Conservation (phyloP, 2,113 vertebrate species). For the Taurulus bubalis region DNA sequence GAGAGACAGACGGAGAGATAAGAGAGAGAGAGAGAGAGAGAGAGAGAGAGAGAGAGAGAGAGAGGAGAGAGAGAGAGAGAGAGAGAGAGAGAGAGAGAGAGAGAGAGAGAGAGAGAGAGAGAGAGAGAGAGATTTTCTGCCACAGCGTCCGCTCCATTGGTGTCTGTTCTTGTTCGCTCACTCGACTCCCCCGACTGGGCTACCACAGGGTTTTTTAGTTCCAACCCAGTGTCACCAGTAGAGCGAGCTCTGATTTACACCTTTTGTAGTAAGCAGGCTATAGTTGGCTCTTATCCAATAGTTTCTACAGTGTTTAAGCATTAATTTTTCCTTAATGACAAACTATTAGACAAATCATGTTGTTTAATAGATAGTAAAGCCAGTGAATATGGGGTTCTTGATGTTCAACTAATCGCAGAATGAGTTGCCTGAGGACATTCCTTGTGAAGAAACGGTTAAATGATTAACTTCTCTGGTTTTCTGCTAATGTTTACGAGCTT, state of each 20-base stretch:
- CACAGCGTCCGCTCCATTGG: conserved; percentile 5
- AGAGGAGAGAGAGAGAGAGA: too few species aligned
- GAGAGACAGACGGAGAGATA: too few species aligned
- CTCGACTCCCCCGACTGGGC: not conserved
- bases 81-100: not conserved
- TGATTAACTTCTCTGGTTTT: conserved; percentile 17
- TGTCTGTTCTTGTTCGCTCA: conserved; percentile 19
- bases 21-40: too few species aligned
- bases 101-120: not conserved
- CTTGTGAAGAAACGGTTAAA: conserved; percentile 3
- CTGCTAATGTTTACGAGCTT: conserved; percentile 40
- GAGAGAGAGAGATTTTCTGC: not conserved
- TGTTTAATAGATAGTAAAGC: not conserved
- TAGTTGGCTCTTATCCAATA: too few species aligned
- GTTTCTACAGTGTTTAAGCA: not conserved
- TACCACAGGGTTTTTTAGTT: not conserved
- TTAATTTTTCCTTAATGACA: not conserved
- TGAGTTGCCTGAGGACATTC: not conserved
- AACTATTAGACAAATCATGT: too few species aligned
- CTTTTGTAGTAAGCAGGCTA: not conserved
- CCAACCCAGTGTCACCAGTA: conserved; percentile 18
- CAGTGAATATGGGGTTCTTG: not conserved
- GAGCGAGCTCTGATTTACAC: not conserved
- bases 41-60: too few species aligned
- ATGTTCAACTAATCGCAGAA: not conserved